Evolutionary conservation across 2,113 vertebrate species (phyloP).

Genomic region (Pelmatolapia mariae): DNA sequence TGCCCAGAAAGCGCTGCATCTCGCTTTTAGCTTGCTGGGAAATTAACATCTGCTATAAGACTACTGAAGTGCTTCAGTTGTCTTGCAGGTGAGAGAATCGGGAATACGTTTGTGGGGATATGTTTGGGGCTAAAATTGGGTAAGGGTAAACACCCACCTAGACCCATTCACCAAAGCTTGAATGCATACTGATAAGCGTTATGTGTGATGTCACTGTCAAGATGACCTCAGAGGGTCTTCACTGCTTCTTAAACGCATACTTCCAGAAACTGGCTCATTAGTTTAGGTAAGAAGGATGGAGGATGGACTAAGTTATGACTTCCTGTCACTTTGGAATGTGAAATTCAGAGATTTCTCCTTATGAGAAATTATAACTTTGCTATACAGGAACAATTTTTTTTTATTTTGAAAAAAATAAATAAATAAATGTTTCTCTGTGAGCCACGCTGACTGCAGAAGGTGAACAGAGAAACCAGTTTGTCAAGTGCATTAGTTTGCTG

Average conservation of each 20-base stretch:
- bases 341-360: not conserved
- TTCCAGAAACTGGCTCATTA: conserved; percentile 3
- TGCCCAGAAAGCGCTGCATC: conserved; percentile 6
- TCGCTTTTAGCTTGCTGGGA: not conserved
- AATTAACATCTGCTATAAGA: not conserved
- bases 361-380: not conserved
- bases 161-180: not conserved
- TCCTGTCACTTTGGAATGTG: not conserved
- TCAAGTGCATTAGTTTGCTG: not conserved
- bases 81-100: not conserved
- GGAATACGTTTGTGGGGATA: not conserved
- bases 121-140: not conserved
- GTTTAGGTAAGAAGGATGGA: not conserved
- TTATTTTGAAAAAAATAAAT: not conserved
- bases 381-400: not conserved
- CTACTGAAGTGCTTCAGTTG: not conserved
- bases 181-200: not conserved
- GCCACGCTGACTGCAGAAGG: not conserved
- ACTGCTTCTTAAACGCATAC: not conserved
- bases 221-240: not conserved
- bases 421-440: not conserved
- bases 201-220: conserved; percentile 6
- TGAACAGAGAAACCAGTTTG: not conserved
- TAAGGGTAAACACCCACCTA: not conserved
- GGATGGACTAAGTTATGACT: not conserved